Base-by-base conservation (phyloP, 2,888 invertebrate genomes). In the Syritta pipiens region DNA sequence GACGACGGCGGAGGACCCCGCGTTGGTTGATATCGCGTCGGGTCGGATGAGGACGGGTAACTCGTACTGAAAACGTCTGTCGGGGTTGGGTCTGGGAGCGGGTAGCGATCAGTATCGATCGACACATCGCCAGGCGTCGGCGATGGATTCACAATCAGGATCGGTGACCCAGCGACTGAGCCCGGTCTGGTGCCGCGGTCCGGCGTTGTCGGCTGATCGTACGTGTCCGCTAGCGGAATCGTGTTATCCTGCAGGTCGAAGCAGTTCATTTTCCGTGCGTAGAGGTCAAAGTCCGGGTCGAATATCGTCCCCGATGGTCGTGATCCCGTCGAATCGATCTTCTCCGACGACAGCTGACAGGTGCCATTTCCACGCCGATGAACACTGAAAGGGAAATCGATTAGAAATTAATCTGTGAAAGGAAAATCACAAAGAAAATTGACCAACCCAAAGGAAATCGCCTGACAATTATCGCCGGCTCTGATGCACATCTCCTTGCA, bases 401-500 rank as follows among this genome's bases (percentile, higher is more conserved):
- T 59, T 68, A 28, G 17, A 37, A 55, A 35, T 57, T 22, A 28
- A 63, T 32, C 37, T 46, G 17, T 32, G 55, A 35, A 49, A 44
- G 55, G 22, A 37, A 44, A 60, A 26, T 32, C 53, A 37, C n/a
- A 63, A 32, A 44, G 4, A 26, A 9, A 48, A 35, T 63, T 65
- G 77, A 84, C 87, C 89, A 83, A 93, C 93, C 93, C 93, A 83
- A 92, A 93, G 84, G 92, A 91, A 83, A 91, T 92, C 57, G 91
- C 89, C 84, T 91, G 91, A 84, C 93, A 93, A 83, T 91, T 91
- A 83, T 91, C 91, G 84, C 88, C 88, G 83, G 92, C 92, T 85
- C 91, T 90, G 84, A 91, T 91, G 86, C 93, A 93, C 72, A 91
- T 90, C 74, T 91, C 91, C 85, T 92, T 92, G 86, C 93, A 93